Conservation (phyloP, 2,888 invertebrate genomes). For the Platerodrilus igneus region DNA sequence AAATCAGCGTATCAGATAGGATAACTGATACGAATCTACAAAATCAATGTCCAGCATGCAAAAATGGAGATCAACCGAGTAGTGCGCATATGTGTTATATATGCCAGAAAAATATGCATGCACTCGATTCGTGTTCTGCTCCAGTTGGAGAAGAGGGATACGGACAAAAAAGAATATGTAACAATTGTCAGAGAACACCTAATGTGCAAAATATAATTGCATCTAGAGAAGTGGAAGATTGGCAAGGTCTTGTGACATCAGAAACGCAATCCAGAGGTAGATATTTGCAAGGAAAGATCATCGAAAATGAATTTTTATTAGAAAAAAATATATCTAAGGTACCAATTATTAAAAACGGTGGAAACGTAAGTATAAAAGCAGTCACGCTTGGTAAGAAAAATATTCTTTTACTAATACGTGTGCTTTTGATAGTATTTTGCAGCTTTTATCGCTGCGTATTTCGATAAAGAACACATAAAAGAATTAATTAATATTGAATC, state of each 20-base stretch:
- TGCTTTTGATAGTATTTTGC: slow-evolving; percentile 4
- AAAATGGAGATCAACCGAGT: slow-evolving; percentile 6
- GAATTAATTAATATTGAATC: neutral
- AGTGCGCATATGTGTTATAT: slow-evolving; percentile 9
- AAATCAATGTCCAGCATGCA: slow-evolving; percentile 6
- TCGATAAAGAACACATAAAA: neutral
- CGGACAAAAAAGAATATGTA: slow-evolving; percentile 2
- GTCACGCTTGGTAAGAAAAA: neutral
- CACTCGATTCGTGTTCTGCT: slow-evolving; percentile 4
- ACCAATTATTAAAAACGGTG: slow-evolving; percentile 6
- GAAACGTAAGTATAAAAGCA: neutral
- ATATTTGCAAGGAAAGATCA: neutral
- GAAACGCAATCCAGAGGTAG: neutral
- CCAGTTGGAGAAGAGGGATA: slow-evolving; percentile 11
- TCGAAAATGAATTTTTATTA: neutral
- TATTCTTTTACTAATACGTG: slow-evolving; percentile 6
- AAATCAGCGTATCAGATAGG: neutral
- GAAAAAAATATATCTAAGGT: neutral
- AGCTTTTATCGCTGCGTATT: neutral
- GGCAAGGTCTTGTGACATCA: neutral
- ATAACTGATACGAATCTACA: neutral
- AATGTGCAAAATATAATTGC: neutral
- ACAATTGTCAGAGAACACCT: neutral
- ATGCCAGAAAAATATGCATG: slow-evolving; percentile 9
- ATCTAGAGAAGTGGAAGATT: slow-evolving; percentile 7